Percentiles rank a stretch among this genome's conserved stretches.
phyloP scores from a whole-genome alignment of 2,797 vertebrate genomes.

The Numenius phaeopus region DNA sequence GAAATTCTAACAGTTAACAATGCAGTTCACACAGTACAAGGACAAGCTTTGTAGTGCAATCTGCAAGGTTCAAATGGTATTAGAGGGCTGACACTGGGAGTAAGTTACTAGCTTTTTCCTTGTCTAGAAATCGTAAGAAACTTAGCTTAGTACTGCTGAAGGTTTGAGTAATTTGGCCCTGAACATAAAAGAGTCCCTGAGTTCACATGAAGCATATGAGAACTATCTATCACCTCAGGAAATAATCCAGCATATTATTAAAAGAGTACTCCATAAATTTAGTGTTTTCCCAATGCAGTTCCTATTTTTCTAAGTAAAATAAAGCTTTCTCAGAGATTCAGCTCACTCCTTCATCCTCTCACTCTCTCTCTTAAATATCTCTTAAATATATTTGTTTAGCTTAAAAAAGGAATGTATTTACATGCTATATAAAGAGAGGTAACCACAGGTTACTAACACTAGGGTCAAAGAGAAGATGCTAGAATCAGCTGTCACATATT shows the following conservation, averaged over 20 bases:
- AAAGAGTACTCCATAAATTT: neutral
- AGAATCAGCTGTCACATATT: neutral
- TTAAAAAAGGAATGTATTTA: neutral
- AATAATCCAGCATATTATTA: neutral
- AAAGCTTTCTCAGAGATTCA: neutral
- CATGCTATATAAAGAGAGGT: neutral
- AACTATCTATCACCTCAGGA: neutral
- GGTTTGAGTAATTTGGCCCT: neutral
- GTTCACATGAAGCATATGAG: constrained; percentile 5
- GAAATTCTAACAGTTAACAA: neutral
- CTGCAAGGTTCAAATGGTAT: neutral
- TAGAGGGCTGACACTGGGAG: neutral
- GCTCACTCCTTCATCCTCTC: neutral
- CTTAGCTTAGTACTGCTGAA: neutral
- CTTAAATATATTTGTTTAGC: neutral
- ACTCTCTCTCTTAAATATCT: neutral
- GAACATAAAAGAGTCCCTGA: neutral
- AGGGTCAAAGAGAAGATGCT: neutral
- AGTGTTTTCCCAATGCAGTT: neutral
- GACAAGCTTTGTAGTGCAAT: neutral
- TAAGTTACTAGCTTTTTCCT: neutral
- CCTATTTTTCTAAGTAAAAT: constrained; percentile 26
- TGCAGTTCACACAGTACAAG: neutral
- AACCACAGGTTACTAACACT: neutral
- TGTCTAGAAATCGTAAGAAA: neutral